Evolutionary conservation across 1,140 invertebrate genomes (phyloP).

Genomic region (Drosophila eugracilis): DNA sequence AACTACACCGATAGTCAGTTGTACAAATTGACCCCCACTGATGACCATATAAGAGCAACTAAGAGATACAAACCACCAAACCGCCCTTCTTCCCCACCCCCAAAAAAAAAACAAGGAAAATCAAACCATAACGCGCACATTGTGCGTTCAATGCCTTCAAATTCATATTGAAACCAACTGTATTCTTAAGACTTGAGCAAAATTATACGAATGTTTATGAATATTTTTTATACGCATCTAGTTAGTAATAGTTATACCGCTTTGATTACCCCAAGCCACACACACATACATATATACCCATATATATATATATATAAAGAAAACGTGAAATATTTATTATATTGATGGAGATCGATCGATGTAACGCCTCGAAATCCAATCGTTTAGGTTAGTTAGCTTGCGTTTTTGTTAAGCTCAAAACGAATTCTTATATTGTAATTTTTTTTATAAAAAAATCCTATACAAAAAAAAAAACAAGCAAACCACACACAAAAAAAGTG

Average conservation of each 20-base stretch:
- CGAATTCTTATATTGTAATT: constrained; percentile 63
- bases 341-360: constrained; percentile 52
- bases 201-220: constrained; percentile 77
- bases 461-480: constrained; percentile 44
- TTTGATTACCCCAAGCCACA: constrained; percentile 40
- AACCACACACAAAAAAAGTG: constrained; percentile 51
- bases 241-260: constrained; percentile 52
- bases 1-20: constrained; percentile 65
- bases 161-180: constrained; percentile 83
- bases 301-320: constrained; percentile 34
- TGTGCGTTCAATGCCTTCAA: constrained; percentile 71
- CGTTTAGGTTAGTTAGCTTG: constrained; percentile 78
- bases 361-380: constrained; percentile 58
- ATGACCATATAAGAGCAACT: constrained; percentile 51
- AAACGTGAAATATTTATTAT: constrained; percentile 58
- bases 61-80: constrained; percentile 26
- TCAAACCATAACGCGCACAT: constrained; percentile 66
- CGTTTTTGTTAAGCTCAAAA: constrained; percentile 82
- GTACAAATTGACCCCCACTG: constrained; percentile 71
- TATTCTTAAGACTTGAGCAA: constrained; percentile 79
- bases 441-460: constrained; percentile 76
- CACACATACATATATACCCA: no score
- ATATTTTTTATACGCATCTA: constrained; percentile 78
- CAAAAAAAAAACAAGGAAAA: constrained; percentile 10
- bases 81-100: constrained; percentile 14